phyloP scores from a whole-genome alignment of 1,140 invertebrate genomes.

The Coelopa frigida region DNA sequence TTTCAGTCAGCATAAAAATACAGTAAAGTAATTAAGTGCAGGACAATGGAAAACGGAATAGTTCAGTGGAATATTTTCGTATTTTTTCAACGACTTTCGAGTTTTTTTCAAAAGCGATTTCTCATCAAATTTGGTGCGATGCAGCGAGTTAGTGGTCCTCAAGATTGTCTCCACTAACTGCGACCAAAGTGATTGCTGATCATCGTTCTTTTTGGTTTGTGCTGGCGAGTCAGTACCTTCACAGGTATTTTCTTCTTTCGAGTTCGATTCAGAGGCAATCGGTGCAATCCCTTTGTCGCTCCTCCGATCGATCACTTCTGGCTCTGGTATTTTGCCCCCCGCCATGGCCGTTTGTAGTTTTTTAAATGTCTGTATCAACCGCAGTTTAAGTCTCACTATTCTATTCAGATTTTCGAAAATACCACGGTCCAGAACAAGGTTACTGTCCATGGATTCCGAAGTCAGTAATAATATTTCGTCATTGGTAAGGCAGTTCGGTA shows the following conservation, averaged over 20 bases:
- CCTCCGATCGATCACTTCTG: too few species aligned
- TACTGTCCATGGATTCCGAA: too few species aligned
- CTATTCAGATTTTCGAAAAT: constrained; percentile 32
- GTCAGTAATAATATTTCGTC: too few species aligned
- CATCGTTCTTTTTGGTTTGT: background rate
- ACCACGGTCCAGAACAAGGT: too few species aligned
- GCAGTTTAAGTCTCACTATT: constrained; percentile 33
- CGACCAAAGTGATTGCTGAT: constrained; percentile 31
- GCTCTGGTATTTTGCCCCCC: too few species aligned
- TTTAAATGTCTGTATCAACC: constrained; percentile 35
- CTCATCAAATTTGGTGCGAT: constrained; percentile 32
- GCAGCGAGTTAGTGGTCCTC: constrained; percentile 29
- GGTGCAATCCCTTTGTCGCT: too few species aligned
- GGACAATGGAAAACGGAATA: too few species aligned
- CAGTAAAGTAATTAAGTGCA: too few species aligned
- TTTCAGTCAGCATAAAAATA: too few species aligned
- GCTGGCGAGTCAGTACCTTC: background rate
- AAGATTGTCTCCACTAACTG: constrained; percentile 37
- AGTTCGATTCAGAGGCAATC: too few species aligned
- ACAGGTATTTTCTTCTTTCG: background rate
- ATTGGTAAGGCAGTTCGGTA: too few species aligned
- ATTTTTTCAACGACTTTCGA: constrained; percentile 28
- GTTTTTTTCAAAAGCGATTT: constrained; percentile 29
- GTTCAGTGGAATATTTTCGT: constrained; percentile 20
- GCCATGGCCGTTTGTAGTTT: constrained; percentile 33